Evolutionary conservation across 2,888 invertebrate species (phyloP).

Genomic region (Aricia artaxerxes): DNA sequence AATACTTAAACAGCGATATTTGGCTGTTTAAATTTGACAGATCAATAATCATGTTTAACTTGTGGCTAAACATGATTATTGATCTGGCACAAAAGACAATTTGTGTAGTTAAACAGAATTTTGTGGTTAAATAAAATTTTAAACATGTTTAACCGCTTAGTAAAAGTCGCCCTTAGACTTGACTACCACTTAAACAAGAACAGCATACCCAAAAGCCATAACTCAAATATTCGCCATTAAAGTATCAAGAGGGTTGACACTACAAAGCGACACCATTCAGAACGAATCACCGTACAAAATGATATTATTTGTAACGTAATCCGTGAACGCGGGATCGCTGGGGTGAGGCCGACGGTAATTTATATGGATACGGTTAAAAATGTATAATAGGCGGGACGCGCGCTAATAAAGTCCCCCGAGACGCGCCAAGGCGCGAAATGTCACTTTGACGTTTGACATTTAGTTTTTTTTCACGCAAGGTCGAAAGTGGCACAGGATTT

Average conservation of each 20-base stretch:
- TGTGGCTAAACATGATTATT: too few relatives aligned
- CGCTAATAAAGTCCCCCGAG: conserved; percentile 75
- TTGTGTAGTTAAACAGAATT: too few relatives aligned
- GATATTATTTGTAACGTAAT: conserved; percentile 80
- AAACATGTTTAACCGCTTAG: too few relatives aligned
- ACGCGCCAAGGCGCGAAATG: conserved; percentile 55
- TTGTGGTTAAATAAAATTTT: too few relatives aligned
- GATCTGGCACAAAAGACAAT: too few relatives aligned
- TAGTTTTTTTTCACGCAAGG: conserved; percentile 21
- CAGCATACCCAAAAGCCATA: background rate
- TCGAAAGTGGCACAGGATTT: conserved; percentile 9
- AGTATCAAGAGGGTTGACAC: conserved; percentile 54
- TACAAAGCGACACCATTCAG: conserved; percentile 71
- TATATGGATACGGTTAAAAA: conserved; percentile 81
- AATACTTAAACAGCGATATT: too few relatives aligned
- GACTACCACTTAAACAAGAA: background rate
- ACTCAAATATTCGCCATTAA: conserved; percentile 36
- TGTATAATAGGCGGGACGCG: conserved; percentile 74
- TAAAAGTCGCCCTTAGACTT: too few relatives aligned
- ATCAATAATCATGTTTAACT: too few relatives aligned
- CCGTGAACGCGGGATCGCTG: conserved; percentile 72
- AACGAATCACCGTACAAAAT: conserved; percentile 80
- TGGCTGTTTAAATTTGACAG: too few relatives aligned
- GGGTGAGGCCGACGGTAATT: conserved; percentile 79
- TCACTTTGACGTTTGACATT: background rate